Conservation (phyloP, 2,888 invertebrate genomes). For the Globia sparganii region DNA sequence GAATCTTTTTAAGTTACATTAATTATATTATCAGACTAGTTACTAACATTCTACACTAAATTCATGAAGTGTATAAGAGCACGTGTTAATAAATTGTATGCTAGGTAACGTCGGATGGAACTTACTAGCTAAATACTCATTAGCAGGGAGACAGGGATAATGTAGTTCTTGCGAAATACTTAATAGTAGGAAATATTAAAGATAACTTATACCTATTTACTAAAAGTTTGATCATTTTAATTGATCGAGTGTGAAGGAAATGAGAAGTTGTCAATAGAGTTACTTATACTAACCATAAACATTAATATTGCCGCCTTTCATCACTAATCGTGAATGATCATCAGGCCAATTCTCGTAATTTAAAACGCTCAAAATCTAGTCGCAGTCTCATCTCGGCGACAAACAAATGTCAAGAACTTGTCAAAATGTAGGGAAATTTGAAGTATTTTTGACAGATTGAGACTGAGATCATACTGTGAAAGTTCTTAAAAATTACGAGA, state of each 20-base stretch:
- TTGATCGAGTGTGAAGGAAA: slow-evolving; percentile 18
- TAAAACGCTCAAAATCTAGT: too few relatives aligned
- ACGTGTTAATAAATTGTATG: slow-evolving; percentile 34
- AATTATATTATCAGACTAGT: slow-evolving; percentile 50
- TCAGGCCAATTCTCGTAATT: too few relatives aligned
- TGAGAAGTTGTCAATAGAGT: background rate
- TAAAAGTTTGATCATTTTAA: slow-evolving; percentile 28
- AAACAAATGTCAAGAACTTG: too few relatives aligned
- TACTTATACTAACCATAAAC: slow-evolving; percentile 9
- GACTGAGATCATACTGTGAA: too few relatives aligned
- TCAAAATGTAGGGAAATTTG: too few relatives aligned
- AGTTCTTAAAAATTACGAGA: too few relatives aligned
- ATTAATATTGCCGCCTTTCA: background rate
- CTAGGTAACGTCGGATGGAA: slow-evolving; percentile 26
- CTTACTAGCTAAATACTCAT: slow-evolving; percentile 16
- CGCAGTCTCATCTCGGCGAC: too few relatives aligned
- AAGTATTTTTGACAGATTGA: too few relatives aligned
- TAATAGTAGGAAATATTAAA: slow-evolving; percentile 14
- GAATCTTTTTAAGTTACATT: slow-evolving; percentile 35
- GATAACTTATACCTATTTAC: slow-evolving; percentile 4
- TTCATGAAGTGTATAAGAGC: slow-evolving; percentile 40
- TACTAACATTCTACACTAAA: slow-evolving; percentile 35
- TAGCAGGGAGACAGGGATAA: background rate
- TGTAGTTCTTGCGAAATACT: slow-evolving; percentile 16
- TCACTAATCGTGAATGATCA: background rate